Evolutionary conservation across 2,113 vertebrate genomes (phyloP).

Genomic region (Tragulus kanchil): DNA sequence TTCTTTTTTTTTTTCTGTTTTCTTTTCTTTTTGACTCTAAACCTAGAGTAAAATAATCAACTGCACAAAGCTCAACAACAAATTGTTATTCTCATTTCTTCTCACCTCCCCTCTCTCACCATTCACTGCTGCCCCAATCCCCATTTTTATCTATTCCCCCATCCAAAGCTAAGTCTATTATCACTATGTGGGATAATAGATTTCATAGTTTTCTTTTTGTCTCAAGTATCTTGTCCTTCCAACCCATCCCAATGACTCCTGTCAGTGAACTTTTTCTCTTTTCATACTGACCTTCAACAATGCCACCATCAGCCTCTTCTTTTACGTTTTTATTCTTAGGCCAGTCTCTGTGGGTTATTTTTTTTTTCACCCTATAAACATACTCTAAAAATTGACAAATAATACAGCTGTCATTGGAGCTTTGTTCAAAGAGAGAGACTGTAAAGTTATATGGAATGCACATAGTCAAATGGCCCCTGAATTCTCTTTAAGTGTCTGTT

Average conservation of each 20-base stretch:
- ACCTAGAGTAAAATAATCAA: neutral
- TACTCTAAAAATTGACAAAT: neutral
- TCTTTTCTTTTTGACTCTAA: neutral
- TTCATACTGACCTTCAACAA: neutral
- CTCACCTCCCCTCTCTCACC: neutral
- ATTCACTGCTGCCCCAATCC: neutral
- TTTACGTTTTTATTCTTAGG: neutral
- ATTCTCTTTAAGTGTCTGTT: neutral
- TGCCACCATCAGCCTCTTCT: neutral
- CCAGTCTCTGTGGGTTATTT: neutral
- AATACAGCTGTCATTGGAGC: neutral
- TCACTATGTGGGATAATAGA: neutral
- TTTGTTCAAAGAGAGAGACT: neutral
- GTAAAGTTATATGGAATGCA: neutral
- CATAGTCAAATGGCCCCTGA: neutral
- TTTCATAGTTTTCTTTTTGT: neutral
- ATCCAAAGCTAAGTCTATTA: neutral
- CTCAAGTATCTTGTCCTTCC: neutral
- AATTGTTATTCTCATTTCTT: slow-evolving; percentile 35
- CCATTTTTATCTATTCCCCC: neutral
- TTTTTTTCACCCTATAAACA: neutral
- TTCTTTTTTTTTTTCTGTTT: neutral
- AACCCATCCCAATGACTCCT: neutral
- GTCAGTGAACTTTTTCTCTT: neutral
- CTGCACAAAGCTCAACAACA: neutral